Evolutionary conservation across 1,140 invertebrate species (phyloP).

Genomic region (Apis cerana): DNA sequence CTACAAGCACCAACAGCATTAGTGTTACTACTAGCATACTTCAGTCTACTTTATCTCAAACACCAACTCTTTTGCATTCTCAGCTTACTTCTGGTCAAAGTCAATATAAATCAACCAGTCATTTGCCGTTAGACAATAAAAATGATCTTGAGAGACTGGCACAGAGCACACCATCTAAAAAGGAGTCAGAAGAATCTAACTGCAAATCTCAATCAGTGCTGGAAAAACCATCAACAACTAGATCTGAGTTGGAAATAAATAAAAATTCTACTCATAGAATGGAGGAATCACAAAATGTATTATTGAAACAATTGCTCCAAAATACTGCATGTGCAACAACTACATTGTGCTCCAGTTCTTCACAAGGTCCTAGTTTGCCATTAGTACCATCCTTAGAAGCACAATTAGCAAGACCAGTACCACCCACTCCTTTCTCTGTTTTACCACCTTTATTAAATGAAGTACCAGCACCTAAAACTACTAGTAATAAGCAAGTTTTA

Average conservation of each 20-base stretch:
- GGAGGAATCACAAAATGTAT: conserved; percentile 93
- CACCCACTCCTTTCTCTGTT: conserved; percentile 82
- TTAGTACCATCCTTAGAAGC: conserved; percentile 88
- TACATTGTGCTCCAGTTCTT: conserved; percentile 77
- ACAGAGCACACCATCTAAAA: conserved; percentile 63
- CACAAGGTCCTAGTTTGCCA: conserved; percentile 84
- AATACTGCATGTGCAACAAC: conserved; percentile 87
- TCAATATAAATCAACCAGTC: conserved; percentile 72
- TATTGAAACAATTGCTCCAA: conserved; percentile 94
- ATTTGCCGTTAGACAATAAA: conserved; percentile 76
- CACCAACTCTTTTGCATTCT: conserved; percentile 74
- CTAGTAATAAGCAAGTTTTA: conserved; percentile 73
- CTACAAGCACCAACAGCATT: conserved; percentile 66
- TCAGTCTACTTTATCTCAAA: conserved; percentile 78
- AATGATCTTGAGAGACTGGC: conserved; percentile 70
- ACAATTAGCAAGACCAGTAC: conserved; percentile 87
- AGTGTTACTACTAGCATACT: conserved; percentile 77
- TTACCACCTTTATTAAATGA: conserved; percentile 78
- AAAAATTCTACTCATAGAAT: conserved; percentile 77
- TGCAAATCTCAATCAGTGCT: conserved; percentile 54
- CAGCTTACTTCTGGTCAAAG: conserved; percentile 74
- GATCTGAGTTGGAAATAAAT: conserved; percentile 63
- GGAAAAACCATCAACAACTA: conserved; percentile 66
- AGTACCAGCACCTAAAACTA: conserved; percentile 60
- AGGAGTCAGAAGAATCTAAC: conserved; percentile 68